A percentile compares a stretch with the other conserved stretches of the same genome.
Conservation (phyloP, 1,140 invertebrate genomes). For the Macrobrachium rosenbergii region DNA sequence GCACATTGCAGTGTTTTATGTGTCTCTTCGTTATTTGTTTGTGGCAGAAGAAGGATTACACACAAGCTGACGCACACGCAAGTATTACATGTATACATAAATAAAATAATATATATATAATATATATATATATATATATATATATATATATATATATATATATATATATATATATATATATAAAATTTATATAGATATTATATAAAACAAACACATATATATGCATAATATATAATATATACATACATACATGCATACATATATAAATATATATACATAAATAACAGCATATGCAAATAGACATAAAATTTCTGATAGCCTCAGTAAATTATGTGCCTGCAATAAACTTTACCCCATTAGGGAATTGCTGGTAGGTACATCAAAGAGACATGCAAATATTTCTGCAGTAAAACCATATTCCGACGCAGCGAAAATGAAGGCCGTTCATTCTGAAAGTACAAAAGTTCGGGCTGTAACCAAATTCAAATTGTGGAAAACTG, state of each 20-base stretch:
- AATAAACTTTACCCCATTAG: not conserved
- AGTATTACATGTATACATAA: not conserved
- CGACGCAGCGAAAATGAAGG: no score
- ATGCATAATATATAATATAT: not conserved
- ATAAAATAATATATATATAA: not conserved
- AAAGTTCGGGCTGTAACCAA: no score
- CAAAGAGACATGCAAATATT: no score
- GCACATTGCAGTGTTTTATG: not conserved
- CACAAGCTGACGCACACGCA: not conserved
- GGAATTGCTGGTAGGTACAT: no score
- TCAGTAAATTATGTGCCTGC: no score
- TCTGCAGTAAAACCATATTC: no score
- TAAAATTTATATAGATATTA: not conserved
- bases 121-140: not conserved
- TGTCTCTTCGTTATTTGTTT: no score
- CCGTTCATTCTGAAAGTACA: no score
- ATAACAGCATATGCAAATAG: not conserved
- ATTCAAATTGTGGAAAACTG: no score
- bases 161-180: slow-evolving; percentile 24
- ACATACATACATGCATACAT: not conserved
- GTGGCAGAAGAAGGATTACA: not conserved
- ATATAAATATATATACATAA: not conserved
- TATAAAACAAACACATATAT: not conserved
- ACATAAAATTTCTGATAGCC: not conserved
- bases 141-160: not conserved